Base-by-base conservation (phyloP, 2,888 invertebrate genomes). In the Drosophila mercatorum region DNA sequence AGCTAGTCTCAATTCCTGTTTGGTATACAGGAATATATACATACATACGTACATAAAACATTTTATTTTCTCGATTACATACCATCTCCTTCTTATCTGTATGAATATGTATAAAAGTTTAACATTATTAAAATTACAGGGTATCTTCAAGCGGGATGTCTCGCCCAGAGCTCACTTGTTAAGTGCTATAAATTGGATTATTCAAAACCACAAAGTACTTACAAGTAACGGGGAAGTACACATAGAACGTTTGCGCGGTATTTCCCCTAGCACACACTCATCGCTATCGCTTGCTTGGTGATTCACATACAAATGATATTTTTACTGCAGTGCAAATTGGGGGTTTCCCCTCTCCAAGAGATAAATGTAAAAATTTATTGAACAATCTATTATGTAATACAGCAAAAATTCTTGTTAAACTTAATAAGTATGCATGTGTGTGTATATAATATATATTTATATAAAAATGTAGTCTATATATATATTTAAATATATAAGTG, bases 171-270 rank as follows among this genome's bases (percentile, higher is more conserved):
- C 11, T 0, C 12, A 6, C 44, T 44, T 26, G 5, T 12, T 12
- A 3, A 14, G 7, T 14, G 7, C 28, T n/a, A 34, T 59, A 26
- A 41, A 62, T 43, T 51, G 49, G 40, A 62, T 62, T 44, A 40
- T 11, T 44, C 17, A 44, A 44, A 28, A 38, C 17, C 28, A 38
- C 6, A 11, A 10, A 38, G 17, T 34, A 7, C 34, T 34, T 34
- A 34, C 8, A 34, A 8, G 10, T 10, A 34, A 10, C 7, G 5
- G 73, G 74, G 73, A 75, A 78, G 44, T 51, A 75, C 78, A n/a
- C 5, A 14, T 5, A 38, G 28, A n/a, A 14, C 14, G 22, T 22
- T 60, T 10, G 34, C 12, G 14, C 28, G 34, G 77, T 74, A 41
- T 52, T 60, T 74, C 78, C 78, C 73, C 73, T 46, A 11, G 40